phyloP scores from a whole-genome alignment of 2,797 vertebrate species.

The Protosalanx chinensis region DNA sequence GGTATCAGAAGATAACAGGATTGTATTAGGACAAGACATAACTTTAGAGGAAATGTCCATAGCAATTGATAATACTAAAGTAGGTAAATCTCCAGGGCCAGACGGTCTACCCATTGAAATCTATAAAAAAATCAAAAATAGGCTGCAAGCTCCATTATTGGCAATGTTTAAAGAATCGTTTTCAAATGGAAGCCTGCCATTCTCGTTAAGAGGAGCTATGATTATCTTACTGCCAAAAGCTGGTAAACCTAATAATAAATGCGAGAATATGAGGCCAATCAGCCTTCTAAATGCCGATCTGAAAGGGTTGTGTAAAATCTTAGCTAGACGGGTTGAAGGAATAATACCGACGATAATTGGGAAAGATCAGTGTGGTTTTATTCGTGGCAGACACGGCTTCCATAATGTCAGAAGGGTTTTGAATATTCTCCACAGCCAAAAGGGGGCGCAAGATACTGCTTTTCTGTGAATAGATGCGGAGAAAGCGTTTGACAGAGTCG shows the following conservation, averaged over 20 bases:
- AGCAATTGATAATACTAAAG: not conserved
- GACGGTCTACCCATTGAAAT: not conserved
- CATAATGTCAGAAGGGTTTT: constrained; percentile 16
- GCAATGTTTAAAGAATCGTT: not conserved
- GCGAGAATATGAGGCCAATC: not conserved
- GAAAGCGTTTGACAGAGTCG: constrained; percentile 6
- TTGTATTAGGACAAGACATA: not conserved
- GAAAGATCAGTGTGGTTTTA: constrained; percentile 7
- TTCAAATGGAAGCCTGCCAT: not conserved
- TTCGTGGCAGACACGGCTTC: constrained; percentile 15
- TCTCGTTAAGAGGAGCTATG: not conserved
- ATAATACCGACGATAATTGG: no score
- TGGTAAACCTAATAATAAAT: not conserved
- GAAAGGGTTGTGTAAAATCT: not conserved
- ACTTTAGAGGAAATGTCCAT: not conserved
- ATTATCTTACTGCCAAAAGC: not conserved
- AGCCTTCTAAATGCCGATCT: not conserved
- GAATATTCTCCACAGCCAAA: constrained; percentile 24
- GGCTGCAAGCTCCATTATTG: not conserved
- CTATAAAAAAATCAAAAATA: not conserved
- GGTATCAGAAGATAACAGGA: not conserved
- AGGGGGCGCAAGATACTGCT: constrained; percentile 2
- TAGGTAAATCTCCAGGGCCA: not conserved
- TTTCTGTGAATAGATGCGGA: constrained; percentile 5
- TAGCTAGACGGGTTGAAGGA: not conserved